These are phyloP conservation scores for Notocelia uddmanniana DNA, from an alignment of 2,888 invertebrate genomes.

Conservation along the genomic window DNA sequence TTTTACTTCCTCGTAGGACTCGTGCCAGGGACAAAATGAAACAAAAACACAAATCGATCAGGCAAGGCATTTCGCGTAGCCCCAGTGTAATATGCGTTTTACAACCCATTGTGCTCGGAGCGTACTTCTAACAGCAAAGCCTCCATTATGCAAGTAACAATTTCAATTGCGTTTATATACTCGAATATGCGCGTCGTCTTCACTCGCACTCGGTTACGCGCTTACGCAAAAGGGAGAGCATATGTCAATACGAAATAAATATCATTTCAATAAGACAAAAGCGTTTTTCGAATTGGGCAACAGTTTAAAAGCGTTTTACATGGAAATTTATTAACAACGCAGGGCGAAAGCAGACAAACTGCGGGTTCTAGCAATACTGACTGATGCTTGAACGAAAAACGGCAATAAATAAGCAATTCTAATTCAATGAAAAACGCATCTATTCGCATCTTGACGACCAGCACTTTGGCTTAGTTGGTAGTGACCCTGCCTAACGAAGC, in stretches of 20 bases:
- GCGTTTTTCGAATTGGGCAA: background rate
- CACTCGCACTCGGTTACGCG: background rate
- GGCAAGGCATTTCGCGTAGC: slow-evolving; percentile 43
- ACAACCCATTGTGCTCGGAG: slow-evolving; percentile 42
- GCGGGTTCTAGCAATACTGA: background rate
- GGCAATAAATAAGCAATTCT: background rate
- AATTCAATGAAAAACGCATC: background rate
- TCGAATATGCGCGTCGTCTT: background rate
- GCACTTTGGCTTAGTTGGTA: too few relatives aligned
- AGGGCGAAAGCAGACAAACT: slow-evolving; percentile 17
- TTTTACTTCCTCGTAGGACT: slow-evolving; percentile 22
- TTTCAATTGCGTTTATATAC: background rate
- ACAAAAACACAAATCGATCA: slow-evolving; percentile 44
- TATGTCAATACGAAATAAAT: background rate
- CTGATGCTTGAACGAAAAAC: slow-evolving; percentile 1
- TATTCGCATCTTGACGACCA: background rate
- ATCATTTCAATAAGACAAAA: background rate
- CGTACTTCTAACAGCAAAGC: slow-evolving; percentile 30
- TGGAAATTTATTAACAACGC: slow-evolving; percentile 17
- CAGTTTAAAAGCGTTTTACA: slow-evolving; percentile 18
- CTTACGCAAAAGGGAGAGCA: background rate
- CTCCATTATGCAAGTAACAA: background rate
- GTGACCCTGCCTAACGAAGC: too few relatives aligned
- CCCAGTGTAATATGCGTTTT: slow-evolving; percentile 43
- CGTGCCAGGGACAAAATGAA: slow-evolving; percentile 38